These are phyloP conservation scores for Teleogryllus oceanicus DNA, from an alignment of 2,888 invertebrate genomes.

Conservation along the genomic window DNA sequence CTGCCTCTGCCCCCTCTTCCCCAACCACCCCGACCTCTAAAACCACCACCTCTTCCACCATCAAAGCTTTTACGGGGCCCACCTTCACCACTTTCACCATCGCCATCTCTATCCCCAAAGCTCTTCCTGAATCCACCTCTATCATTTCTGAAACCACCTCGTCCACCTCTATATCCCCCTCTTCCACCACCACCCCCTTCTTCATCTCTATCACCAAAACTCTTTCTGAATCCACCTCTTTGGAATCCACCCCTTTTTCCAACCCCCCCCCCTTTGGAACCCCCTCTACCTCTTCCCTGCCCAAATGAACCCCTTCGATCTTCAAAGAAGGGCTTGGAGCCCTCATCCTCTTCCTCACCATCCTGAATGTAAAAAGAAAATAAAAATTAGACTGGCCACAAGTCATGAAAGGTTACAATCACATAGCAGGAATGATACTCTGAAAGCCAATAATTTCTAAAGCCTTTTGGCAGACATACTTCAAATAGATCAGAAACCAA, in stretches of 20 bases:
- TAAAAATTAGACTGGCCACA: conserved; percentile 47
- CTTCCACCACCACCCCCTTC: conserved; percentile 39
- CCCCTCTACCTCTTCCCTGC: conserved; percentile 38
- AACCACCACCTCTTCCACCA: conserved; percentile 37
- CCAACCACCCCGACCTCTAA: conserved; percentile 36
- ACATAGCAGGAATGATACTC: background rate
- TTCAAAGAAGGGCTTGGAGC: conserved; percentile 36
- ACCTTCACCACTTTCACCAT: conserved; percentile 47
- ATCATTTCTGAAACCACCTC: conserved; percentile 38
- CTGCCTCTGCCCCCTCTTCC: conserved; percentile 40
- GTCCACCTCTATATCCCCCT: conserved; percentile 35
- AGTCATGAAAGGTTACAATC: conserved; percentile 34
- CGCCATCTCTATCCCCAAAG: conserved; percentile 47
- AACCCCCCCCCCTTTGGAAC: conserved; percentile 42
- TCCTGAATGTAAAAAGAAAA: conserved; percentile 43
- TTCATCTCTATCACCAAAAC: conserved; percentile 38
- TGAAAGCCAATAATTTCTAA: background rate
- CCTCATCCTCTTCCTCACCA: conserved; percentile 44
- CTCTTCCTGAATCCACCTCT: conserved; percentile 38
- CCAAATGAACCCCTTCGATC: conserved; percentile 39
- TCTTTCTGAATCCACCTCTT: conserved; percentile 37
- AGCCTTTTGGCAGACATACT: no score
- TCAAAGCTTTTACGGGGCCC: background rate
- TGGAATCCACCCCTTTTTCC: conserved; percentile 44
- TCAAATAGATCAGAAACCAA: background rate